Evolutionary conservation across 2,797 vertebrate species (phyloP), one percentile per base, ranked within the genome.

Genomic region (Coregonus suidteri): DNA sequence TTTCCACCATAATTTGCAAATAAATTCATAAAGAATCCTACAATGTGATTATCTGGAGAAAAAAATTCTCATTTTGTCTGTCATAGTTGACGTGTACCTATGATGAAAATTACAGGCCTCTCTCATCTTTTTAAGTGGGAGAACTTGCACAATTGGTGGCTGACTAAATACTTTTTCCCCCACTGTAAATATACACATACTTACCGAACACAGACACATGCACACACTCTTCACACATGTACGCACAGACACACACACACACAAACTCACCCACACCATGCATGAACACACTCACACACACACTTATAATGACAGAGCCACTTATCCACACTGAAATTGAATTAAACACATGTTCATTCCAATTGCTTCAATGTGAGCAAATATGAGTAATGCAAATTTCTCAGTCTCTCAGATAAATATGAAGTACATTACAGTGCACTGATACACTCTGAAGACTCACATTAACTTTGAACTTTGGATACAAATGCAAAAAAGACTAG

Each of bases 281-380:
- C 51, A 34, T 41, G 37, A 41, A 47, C 51, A 31, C 54, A 35
- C 34, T 20, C 41, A 47, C 41, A 2, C 41, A 47, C 2, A 47
- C 47, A 52, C 73, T 52, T 18, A 30, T 3, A 7, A 69, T 73
- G 71, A 71, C 75, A 54, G 41, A 47, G 7, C 9, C 41, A 54
- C 37, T 15, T 3, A 56, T 41, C 35, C 59, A 75, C 64, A 71
- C 74, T 34, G 67, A 68, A 76, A 74, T 66, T 68, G 3, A 77
- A 80, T 82, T 81, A 77, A 74, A 81, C 51, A 79, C 62, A 82
- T 75, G 67, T 82, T 56, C 73, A 66, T 37, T 16, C 79, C 71
- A 73, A 35, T 73, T 79, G 37, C 65, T 67, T 79, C 52, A 82
- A 71, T 71, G 72, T 75, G 75, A 79, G 37, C 35, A 73, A 69